phyloP scores from a whole-genome alignment of 2,888 invertebrate genomes.

The Nipponacmea schrenckii region DNA sequence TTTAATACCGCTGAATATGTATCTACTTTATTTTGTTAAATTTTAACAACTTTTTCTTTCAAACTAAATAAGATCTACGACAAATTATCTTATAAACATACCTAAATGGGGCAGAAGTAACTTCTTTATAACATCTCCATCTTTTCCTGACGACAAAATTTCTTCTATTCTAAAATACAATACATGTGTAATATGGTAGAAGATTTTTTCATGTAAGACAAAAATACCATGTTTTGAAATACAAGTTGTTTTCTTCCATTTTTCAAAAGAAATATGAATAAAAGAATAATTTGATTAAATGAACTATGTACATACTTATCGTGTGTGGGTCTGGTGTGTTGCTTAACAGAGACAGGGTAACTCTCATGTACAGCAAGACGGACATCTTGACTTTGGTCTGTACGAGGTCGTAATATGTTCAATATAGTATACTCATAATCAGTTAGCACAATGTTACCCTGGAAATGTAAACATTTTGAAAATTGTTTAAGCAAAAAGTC shows the following conservation, averaged over 20 bases:
- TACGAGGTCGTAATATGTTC: constrained; percentile 89
- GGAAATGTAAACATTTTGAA: constrained; percentile 37
- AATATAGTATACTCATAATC: constrained; percentile 90
- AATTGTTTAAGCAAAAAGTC: too few species aligned
- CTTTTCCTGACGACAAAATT: constrained; percentile 75
- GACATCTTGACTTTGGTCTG: constrained; percentile 83
- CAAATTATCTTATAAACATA: constrained; percentile 62
- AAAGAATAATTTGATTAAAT: neutral
- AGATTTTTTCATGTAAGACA: neutral
- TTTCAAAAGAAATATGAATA: neutral
- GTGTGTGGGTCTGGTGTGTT: constrained; percentile 51
- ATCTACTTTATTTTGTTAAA: too few species aligned
- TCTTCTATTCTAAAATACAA: constrained; percentile 59
- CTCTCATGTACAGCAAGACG: constrained; percentile 92
- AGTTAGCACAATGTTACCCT: constrained; percentile 94
- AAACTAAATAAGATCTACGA: neutral
- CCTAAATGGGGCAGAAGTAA: constrained; percentile 83
- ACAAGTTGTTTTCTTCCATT: neutral
- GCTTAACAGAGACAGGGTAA: constrained; percentile 72
- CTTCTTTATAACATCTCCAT: constrained; percentile 83
- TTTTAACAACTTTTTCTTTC: too few species aligned
- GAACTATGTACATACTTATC: constrained; percentile 46
- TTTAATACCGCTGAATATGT: too few species aligned
- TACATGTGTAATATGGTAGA: neutral
- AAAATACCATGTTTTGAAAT: neutral